Conservation (phyloP, 2,113 vertebrate species). For the Axis porcinus region DNA sequence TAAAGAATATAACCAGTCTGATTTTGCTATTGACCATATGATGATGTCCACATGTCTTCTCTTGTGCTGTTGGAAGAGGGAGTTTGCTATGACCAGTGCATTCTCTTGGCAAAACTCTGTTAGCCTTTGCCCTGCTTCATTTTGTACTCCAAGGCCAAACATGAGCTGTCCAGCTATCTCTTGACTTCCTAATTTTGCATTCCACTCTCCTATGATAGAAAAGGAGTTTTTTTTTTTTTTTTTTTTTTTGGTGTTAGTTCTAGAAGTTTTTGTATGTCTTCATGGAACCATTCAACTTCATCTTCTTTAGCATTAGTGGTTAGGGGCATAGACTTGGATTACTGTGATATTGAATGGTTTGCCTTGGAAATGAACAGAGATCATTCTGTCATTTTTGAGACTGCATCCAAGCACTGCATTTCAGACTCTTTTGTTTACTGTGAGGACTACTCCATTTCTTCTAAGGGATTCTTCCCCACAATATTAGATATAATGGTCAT, state of each 20-base stretch:
- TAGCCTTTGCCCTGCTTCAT: background rate
- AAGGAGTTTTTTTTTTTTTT: background rate
- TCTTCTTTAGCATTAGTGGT: background rate
- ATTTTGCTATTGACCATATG: background rate
- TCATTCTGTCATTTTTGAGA: background rate
- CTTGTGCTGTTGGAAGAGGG: background rate
- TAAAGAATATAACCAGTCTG: background rate
- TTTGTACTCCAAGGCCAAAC: background rate
- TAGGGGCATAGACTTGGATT: background rate
- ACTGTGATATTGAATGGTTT: background rate
- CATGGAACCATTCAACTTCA: background rate
- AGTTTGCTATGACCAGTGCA: background rate
- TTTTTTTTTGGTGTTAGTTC: background rate
- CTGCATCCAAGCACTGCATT: background rate
- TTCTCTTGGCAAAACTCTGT: background rate
- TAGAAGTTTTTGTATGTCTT: background rate
- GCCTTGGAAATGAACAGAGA: background rate
- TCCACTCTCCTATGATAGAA: background rate
- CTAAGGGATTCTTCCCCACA: background rate
- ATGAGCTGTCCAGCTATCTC: background rate
- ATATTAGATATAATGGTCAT: background rate
- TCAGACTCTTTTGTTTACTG: background rate
- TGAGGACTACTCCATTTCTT: background rate
- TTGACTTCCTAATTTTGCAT: background rate
- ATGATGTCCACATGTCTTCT: background rate